phyloP scores from a whole-genome alignment of 2,888 invertebrate species.

The Mythimna pallens region DNA sequence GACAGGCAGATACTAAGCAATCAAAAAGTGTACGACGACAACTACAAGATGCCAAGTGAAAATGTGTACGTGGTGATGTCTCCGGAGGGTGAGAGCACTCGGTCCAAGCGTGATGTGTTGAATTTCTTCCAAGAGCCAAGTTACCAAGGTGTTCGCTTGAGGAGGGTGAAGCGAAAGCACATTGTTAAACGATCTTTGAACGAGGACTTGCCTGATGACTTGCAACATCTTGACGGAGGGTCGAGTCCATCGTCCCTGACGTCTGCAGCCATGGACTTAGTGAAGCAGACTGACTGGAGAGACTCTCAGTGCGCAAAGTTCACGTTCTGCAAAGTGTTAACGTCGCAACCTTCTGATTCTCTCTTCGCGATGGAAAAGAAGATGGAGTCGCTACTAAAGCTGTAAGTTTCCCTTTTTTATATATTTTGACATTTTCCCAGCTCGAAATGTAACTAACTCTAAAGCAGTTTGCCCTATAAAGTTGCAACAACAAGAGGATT shows the following conservation, averaged over 20 bases:
- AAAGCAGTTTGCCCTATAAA: constrained; percentile 28
- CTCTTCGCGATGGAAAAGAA: constrained; percentile 95
- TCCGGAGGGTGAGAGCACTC: constrained; percentile 79
- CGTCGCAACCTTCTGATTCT: constrained; percentile 93
- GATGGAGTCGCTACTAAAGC: constrained; percentile 93
- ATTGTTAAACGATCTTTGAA: constrained; percentile 79
- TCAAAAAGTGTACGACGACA: constrained; percentile 86
- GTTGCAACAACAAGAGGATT: constrained; percentile 37
- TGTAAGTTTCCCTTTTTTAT: constrained; percentile 90
- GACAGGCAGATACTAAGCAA: constrained; percentile 85
- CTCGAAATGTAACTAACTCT: constrained; percentile 2
- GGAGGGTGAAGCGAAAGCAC: constrained; percentile 77
- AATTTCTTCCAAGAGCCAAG: constrained; percentile 74
- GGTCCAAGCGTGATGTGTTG: constrained; percentile 80
- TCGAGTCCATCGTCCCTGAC: constrained; percentile 78
- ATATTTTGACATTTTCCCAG: neutral
- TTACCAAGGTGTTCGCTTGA: constrained; percentile 71
- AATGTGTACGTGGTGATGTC: constrained; percentile 89
- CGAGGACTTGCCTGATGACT: constrained; percentile 84
- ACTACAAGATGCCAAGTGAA: constrained; percentile 90
- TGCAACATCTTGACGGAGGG: constrained; percentile 80
- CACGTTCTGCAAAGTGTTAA: constrained; percentile 94
- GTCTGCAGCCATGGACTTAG: constrained; percentile 85
- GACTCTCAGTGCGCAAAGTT: constrained; percentile 95
- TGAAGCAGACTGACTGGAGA: constrained; percentile 92